Percentiles rank a stretch among this genome's conserved stretches.
Conservation (phyloP, 2,797 vertebrate genomes). For the Chrysocyon brachyurus region DNA sequence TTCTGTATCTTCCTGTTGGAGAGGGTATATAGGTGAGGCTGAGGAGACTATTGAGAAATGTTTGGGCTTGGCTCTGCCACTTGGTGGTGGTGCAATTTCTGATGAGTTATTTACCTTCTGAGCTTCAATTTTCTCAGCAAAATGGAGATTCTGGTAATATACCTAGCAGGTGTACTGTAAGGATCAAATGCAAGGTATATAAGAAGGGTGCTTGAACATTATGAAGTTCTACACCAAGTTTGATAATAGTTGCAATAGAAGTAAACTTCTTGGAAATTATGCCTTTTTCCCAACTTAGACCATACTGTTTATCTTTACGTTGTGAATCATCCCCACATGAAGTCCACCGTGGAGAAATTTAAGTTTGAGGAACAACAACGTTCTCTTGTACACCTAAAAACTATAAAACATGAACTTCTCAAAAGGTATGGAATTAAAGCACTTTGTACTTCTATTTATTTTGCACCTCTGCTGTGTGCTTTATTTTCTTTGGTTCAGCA, state of each 20-base stretch:
- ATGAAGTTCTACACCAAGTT: constrained; percentile 6
- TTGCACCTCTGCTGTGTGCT: background rate
- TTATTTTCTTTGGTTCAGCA: constrained; percentile 47
- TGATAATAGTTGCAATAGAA: background rate
- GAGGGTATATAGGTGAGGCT: background rate
- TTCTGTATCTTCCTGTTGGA: background rate
- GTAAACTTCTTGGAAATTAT: constrained; percentile 52
- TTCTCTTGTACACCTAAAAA: constrained; percentile 93
- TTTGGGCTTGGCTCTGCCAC: background rate
- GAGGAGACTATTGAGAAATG: background rate
- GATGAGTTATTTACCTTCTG: background rate
- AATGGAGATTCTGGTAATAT: background rate
- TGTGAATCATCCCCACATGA: constrained; percentile 94
- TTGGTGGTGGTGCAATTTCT: background rate
- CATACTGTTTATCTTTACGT: constrained; percentile 93
- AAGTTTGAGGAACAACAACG: constrained; percentile 91
- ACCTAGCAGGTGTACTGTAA: background rate
- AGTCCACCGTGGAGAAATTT: constrained; percentile 95
- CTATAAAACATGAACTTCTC: constrained; percentile 93
- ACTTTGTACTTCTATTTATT: background rate
- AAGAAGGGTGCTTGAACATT: background rate
- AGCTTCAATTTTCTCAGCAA: constrained; percentile 11
- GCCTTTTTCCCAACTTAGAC: constrained; percentile 87
- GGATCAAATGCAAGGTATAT: background rate
- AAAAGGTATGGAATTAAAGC: constrained; percentile 89